Evolutionary conservation across 2,888 invertebrate genomes (phyloP), one percentile per base, ranked within the genome.

Genomic region (Scotopteryx bipunctaria): DNA sequence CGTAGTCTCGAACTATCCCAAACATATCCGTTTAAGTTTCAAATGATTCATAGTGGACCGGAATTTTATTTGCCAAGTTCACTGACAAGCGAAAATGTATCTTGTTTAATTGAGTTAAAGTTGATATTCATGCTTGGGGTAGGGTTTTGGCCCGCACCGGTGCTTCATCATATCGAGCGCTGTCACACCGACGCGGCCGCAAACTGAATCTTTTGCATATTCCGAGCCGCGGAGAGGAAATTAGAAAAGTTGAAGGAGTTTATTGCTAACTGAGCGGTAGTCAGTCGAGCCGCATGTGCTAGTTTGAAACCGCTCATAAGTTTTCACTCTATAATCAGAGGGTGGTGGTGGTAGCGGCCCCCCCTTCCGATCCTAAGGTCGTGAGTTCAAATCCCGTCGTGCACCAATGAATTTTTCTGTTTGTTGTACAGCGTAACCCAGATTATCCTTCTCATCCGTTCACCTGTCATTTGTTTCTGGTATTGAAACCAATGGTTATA

Each of bases 161-260:
- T 43, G 31, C 47, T 52, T 16, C 25, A 46, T 52, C 37, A 40
- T 36, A 36, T 33, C 14, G 25, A 33, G 8, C 13, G 38, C 31
- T 25, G 49, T 43, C 49, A 36, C 31, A 19, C 23, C 21, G 23
- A 17, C 45, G 32, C 48, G 35, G 17, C 29, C 35, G 41, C 46
- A 15, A 53, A 53, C 52, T 43, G 37, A 42, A 53, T 47, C 47
- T 53, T 51, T 42, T 38, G 42, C 47, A 53, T 38, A 38, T 41
- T 51, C 42, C 8, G 23, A 37, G 19, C 23, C 9, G 43, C 15
- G 25, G 41, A 38, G 46, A 52, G 52, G 47, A 53, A 53, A 53
- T 53, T 53, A 38, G 47, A 47, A 47, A 53, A 53, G 37, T 53
- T 23, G 32, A 31, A 36, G 42, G 36, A 45, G 9, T 51, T 14